These are phyloP conservation scores for Numenius arquata DNA, from an alignment of 2,113 vertebrate species.

Conservation along the genomic window DNA sequence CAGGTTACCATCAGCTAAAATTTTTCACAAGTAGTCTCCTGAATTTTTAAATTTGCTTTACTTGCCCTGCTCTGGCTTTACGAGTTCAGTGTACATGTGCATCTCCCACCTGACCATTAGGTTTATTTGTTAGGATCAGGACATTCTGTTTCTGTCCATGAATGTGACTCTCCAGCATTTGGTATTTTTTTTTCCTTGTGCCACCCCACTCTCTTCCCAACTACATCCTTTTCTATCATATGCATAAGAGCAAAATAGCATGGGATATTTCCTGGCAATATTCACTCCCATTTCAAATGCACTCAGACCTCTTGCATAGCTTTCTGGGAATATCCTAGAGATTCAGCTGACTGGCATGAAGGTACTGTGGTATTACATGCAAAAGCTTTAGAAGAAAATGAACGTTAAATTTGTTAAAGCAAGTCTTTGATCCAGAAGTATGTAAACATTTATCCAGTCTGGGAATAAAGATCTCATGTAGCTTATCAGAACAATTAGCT, in stretches of 20 bases:
- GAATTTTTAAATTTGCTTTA: background rate
- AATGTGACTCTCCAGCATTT: background rate
- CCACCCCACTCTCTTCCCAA: background rate
- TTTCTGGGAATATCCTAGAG: background rate
- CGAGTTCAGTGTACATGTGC: background rate
- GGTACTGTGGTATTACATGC: background rate
- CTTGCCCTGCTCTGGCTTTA: background rate
- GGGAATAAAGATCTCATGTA: background rate
- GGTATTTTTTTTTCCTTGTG: background rate
- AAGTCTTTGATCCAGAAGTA: background rate
- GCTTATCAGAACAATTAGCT: constrained; percentile 4
- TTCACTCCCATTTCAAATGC: background rate
- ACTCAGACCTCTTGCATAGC: background rate
- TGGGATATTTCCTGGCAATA: background rate
- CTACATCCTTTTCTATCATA: background rate
- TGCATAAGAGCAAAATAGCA: background rate
- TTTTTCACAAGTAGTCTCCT: background rate
- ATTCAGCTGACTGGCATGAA: background rate
- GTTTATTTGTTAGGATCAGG: background rate
- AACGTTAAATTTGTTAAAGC: background rate
- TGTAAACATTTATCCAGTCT: background rate
- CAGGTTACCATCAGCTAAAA: background rate
- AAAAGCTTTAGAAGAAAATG: background rate
- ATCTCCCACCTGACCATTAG: background rate
- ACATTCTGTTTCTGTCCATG: background rate